Evolutionary conservation across 2,797 vertebrate species (phyloP).

Genomic region (Ceryle rudis): DNA sequence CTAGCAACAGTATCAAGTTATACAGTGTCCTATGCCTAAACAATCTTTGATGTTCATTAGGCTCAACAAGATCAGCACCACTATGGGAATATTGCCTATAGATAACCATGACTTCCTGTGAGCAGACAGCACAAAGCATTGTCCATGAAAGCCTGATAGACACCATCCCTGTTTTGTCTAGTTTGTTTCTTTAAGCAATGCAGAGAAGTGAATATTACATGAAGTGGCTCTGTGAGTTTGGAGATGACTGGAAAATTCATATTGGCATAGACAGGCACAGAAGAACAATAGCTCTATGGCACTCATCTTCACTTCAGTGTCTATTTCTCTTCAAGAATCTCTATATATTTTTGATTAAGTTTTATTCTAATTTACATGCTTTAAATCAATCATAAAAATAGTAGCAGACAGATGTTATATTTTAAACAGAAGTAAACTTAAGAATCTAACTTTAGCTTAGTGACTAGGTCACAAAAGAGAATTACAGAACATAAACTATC

Average conservation of each 20-base stretch:
- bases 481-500: background rate
- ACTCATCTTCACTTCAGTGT: background rate
- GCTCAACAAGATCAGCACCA: background rate
- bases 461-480: background rate
- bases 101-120: background rate
- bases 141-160: background rate
- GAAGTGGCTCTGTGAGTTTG: background rate
- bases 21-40: background rate
- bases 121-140: background rate
- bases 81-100: background rate
- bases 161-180: background rate
- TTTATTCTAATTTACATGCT: background rate
- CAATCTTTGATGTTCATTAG: background rate
- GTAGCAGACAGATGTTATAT: background rate
- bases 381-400: background rate
- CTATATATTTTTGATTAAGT: background rate
- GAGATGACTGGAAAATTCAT: background rate
- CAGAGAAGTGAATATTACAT: background rate
- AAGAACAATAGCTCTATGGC: background rate
- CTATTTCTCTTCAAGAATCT: background rate
- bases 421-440: background rate
- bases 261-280: background rate
- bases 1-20: background rate
- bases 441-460: background rate
- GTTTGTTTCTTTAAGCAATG: background rate